Evolutionary conservation across 2,888 invertebrate genomes (phyloP), one percentile per base, ranked within the genome.

Genomic region (Acanthosepion lycidas): DNA sequence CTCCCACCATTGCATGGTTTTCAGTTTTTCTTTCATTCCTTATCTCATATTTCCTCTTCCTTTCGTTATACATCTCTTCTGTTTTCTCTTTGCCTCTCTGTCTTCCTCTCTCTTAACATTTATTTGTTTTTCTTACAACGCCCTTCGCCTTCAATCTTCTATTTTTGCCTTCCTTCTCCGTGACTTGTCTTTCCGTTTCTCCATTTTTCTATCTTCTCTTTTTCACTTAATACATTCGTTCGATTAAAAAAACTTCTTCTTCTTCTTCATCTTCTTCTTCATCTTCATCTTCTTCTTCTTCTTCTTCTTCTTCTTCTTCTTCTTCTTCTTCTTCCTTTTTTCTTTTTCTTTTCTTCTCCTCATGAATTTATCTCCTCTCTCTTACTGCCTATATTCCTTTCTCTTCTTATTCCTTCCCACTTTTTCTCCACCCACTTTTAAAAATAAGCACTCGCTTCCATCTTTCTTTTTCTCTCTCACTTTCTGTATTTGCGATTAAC

Each of bases 291-390:
- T 12, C 15, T n/a, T 78, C 18, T n/a, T 4, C 20, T 4, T 28
- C 12, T 9, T 28, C 12, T 28, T 28, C 8, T 0, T 28, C 12
- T 5, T 28, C 28, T 5, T n/a, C n/a, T 12, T 78, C 3, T 1
- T n/a, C 8, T 1, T 78, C n/a, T 0, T 78, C 4, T 1, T 78
- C 18, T 0, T 78, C 3, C 0, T 28, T n/a, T n/a, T n/a, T 0
- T 78, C n/a, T 28, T 12, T 78, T 28, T 9, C 18, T n/a, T 12
- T 28, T n/a, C 8, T 64, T 26, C 5, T 64, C 28, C 8, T 26
- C 28, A 20, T 59, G 20, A 20, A 1, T 8, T 33, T 33, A 33
- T 33, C 33, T 33, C 33, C 33, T 33, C 33, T 33, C 33, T 33
- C 33, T 33, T 33, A 33, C 33, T 33, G 33, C 33, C 33, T 33